A percentile compares a stretch with the other conserved stretches of the same genome.
Evolutionary conservation across 1,140 invertebrate species (phyloP).

Genomic region (Drosophila prosaltans): DNA sequence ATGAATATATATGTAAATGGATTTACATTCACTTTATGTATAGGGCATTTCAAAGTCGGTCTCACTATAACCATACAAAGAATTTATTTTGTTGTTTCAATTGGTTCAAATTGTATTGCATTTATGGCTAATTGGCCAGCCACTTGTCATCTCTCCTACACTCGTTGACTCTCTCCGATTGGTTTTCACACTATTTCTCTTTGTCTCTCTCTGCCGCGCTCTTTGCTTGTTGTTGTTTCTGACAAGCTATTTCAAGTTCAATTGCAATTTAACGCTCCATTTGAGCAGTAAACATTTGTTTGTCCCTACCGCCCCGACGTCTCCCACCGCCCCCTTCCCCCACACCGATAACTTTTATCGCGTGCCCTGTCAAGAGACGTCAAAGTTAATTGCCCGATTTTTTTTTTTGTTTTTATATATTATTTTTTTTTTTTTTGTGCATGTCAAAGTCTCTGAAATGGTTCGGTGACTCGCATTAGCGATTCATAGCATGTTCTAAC

Average conservation of each 20-base stretch:
- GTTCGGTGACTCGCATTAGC: conserved; percentile 39
- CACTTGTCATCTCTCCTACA: conserved; percentile 10
- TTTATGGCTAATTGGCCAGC: conserved; percentile 23
- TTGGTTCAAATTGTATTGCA: conserved; percentile 28
- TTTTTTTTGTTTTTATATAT: conserved; percentile 18
- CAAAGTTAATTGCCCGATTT: conserved; percentile 64
- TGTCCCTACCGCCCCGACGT: conserved; percentile 1
- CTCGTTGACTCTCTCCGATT: background rate
- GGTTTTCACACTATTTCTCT: background rate
- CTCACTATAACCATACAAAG: background rate
- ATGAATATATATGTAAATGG: background rate
- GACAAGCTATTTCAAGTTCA: conserved; percentile 53
- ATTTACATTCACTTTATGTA: background rate
- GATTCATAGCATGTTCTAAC: conserved; percentile 60
- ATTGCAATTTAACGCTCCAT: conserved; percentile 68
- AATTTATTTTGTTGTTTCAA: background rate
- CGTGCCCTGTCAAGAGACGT: conserved; percentile 59
- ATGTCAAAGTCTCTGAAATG: conserved; percentile 35
- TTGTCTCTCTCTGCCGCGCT: background rate
- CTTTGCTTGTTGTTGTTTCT: background rate
- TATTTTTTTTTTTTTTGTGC: conserved; percentile 36
- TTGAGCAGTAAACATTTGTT: conserved; percentile 51
- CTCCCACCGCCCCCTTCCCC: background rate
- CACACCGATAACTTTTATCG: conserved; percentile 54
- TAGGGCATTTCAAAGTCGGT: background rate